Percentiles rank a stretch among this genome's conserved stretches.
These are phyloP conservation scores for Phlogophora meticulosa DNA, from an alignment of 2,888 invertebrate genomes.

Conservation along the genomic window DNA sequence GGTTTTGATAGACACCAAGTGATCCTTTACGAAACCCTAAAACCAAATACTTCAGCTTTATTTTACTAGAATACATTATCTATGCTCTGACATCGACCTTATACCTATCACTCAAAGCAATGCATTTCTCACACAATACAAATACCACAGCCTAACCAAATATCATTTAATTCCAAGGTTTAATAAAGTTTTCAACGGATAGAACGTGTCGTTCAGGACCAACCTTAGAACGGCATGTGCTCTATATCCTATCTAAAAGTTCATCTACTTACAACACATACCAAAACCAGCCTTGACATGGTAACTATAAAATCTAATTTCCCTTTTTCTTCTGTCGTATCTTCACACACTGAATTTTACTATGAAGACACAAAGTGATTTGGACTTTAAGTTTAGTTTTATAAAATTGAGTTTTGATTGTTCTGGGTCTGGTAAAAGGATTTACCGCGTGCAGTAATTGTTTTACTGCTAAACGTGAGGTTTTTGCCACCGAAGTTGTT, in stretches of 20 bases:
- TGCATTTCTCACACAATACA: constrained; percentile 32
- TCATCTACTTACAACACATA: constrained; percentile 41
- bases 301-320: not conserved
- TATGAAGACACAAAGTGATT: not conserved
- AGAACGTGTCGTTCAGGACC: constrained; percentile 66
- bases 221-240: constrained; percentile 69
- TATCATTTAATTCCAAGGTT: constrained; percentile 62
- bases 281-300: constrained; percentile 5
- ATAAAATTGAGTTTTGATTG: constrained; percentile 28
- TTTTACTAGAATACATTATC: not conserved
- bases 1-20: too few relatives aligned
- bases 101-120: not conserved
- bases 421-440: constrained; percentile 50
- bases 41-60: too few relatives aligned
- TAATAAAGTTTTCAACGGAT: constrained; percentile 54
- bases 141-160: constrained; percentile 49
- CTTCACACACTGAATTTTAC: not conserved
- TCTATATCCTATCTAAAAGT: constrained; percentile 73
- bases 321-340: not conserved
- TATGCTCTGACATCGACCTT: not conserved
- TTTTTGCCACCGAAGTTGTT: constrained; percentile 65
- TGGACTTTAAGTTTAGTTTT: fast-evolving
- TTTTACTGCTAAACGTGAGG: constrained; percentile 65
- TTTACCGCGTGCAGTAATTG: constrained; percentile 61
- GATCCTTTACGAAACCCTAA: too few relatives aligned